Conservation (phyloP, 2,888 invertebrate genomes). For the Nephrotoma guestfalica region DNA sequence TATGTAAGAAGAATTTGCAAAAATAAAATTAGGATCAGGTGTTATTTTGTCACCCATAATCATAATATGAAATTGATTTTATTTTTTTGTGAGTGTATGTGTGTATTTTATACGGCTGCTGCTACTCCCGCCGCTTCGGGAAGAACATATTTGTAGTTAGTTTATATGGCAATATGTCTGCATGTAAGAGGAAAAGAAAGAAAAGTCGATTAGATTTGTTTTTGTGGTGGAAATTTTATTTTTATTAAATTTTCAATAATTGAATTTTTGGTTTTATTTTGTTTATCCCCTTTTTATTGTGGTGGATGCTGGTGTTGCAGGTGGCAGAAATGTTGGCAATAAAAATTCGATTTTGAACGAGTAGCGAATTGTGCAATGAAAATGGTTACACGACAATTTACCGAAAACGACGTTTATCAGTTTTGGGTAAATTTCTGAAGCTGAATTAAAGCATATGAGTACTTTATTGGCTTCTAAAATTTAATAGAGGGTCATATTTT, state of each 20-base stretch:
- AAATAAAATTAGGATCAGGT: background rate
- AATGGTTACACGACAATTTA: too few species aligned
- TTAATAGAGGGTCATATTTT: too few species aligned
- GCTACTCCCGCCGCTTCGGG: background rate
- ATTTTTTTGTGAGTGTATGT: background rate
- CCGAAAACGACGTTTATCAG: too few species aligned
- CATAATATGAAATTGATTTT: background rate
- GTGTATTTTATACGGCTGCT: background rate
- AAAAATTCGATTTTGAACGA: background rate
- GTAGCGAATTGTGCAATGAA: background rate
- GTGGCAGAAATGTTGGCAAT: background rate
- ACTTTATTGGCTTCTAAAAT: too few species aligned
- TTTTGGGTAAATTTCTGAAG: too few species aligned
- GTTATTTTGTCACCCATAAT: constrained; percentile 3
- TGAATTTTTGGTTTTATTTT: background rate
- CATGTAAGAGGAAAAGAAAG: background rate
- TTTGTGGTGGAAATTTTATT: background rate
- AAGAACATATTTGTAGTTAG: background rate
- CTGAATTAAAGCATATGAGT: too few species aligned
- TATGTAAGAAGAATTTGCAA: background rate
- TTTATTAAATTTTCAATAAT: background rate
- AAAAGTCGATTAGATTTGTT: background rate
- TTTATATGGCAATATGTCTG: background rate
- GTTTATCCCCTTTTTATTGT: background rate
- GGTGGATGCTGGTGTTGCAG: background rate